Evolutionary conservation across 2,797 vertebrate species (phyloP), one percentile per base, ranked within the genome.

Genomic region (Onychomys torridus): DNA sequence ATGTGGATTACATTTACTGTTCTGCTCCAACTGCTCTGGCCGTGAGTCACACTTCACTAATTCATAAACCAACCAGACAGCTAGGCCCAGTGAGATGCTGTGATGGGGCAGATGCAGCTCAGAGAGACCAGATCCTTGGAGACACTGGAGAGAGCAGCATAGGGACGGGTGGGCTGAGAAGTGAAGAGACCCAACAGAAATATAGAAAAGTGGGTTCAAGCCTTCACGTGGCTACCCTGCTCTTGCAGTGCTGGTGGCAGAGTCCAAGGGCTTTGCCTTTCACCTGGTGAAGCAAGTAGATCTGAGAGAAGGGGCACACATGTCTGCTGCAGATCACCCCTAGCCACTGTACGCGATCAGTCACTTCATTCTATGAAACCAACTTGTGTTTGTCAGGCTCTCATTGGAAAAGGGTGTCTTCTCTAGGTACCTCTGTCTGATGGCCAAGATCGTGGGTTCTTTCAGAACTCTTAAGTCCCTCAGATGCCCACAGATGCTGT

Each of bases 1-100:
- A 1, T 7, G 2, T 40, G n/a, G 79, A 29, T 1, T 34, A 3
- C 14, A 4, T 73, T 46, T 87, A 40, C n/a, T 73, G 2, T n/a
- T 40, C 69, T 40, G 4, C 3, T 5, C 75, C 4, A 14, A 29
- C 46, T 32, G 79, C 73, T 19, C 7, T 6, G 49, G 61, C 8
- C 23, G 10, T 0, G 27, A 76, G 37, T 71, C n/a, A 37, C 14
- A 19, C 0, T 0, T 37, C 29, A 27, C 79, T 17, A 27, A 13
- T n/a, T 46, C 14, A 12, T 76, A 27, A 69, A 32, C 71, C 10
- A 43, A 14, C 9, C 0, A 0, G 21, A 11, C 1, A 34, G 83
- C 32, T n/a, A 25, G 89, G 9, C 49, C 81, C 17, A 5, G 0
- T 11, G 63, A 8, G 0, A 27, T 5, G 46, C 89, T 25, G 6